Percentiles rank a stretch among this genome's conserved stretches.
Evolutionary conservation across 2,888 invertebrate species (phyloP).

Genomic region (Lamellibrachia columna): DNA sequence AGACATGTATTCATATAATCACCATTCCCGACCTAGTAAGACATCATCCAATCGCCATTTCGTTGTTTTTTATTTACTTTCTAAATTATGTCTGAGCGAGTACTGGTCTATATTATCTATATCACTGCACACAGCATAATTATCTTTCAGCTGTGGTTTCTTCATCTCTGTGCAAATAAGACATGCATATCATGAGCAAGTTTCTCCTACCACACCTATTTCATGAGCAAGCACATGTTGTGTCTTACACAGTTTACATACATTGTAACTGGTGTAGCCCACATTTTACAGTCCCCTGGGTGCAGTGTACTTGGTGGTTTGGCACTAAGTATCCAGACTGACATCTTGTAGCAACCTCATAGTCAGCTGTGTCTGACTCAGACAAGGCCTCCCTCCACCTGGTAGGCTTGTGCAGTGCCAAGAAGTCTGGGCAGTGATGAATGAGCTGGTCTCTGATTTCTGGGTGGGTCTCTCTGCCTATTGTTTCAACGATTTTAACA

Average conservation of each 20-base stretch:
- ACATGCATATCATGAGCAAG: background rate
- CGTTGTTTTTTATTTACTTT: too few relatives aligned
- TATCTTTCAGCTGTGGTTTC: background rate
- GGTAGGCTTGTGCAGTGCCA: constrained; percentile 19
- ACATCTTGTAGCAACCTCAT: constrained; percentile 13
- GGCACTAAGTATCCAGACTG: background rate
- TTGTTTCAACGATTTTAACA: background rate
- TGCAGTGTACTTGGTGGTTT: constrained; percentile 20
- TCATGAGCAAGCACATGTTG: background rate
- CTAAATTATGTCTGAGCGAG: background rate
- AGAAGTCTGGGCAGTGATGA: background rate
- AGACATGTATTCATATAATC: too few relatives aligned
- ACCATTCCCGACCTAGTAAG: too few relatives aligned
- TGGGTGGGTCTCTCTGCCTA: background rate
- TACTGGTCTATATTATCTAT: background rate
- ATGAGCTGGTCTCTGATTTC: constrained; percentile 13
- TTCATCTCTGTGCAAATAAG: background rate
- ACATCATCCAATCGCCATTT: too few relatives aligned
- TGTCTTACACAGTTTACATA: background rate
- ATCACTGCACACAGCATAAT: background rate
- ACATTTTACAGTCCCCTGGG: background rate
- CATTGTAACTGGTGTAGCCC: constrained; percentile 20
- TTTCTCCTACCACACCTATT: background rate
- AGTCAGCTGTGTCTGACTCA: constrained; percentile 8
- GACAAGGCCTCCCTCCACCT: background rate